phyloP scores from a whole-genome alignment of 2,888 invertebrate species.

The Autographa gamma region DNA sequence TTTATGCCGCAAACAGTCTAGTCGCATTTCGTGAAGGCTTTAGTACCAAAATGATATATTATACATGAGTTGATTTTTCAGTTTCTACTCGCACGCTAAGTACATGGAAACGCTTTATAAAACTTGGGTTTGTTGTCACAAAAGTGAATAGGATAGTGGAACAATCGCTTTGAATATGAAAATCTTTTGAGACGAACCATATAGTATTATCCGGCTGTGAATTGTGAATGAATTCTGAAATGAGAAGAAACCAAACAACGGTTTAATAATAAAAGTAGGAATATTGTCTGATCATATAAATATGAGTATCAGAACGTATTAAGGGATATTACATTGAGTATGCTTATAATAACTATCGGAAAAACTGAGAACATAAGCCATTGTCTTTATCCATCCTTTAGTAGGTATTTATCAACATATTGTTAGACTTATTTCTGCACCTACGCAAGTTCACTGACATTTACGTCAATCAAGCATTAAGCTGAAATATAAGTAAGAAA shows the following conservation, averaged over 20 bases:
- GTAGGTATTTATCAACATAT: neutral
- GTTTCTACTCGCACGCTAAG: conserved; percentile 27
- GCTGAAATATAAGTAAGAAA: no score
- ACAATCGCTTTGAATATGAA: neutral
- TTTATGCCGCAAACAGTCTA: conserved; percentile 27
- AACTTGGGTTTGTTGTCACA: conserved; percentile 15
- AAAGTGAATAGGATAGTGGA: conserved; percentile 3
- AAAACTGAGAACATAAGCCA: neutral
- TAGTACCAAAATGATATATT: conserved; percentile 47
- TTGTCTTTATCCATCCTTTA: neutral
- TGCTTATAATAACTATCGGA: neutral
- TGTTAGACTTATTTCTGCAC: no score
- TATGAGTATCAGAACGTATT: neutral
- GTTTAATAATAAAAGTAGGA: neutral
- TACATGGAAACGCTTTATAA: conserved; percentile 38
- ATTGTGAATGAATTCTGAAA: neutral
- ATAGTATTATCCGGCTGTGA: neutral
- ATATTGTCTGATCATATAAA: neutral
- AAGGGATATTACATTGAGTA: neutral
- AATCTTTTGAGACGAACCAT: conserved; percentile 2
- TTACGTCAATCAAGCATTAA: no score
- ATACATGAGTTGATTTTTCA: conserved; percentile 46
- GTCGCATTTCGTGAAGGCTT: conserved; percentile 27
- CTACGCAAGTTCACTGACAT: no score
- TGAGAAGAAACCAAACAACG: neutral